Percentiles rank a stretch among this genome's conserved stretches.
phyloP scores from a whole-genome alignment of 2,888 invertebrate genomes.

The Augochlorella aurata region DNA sequence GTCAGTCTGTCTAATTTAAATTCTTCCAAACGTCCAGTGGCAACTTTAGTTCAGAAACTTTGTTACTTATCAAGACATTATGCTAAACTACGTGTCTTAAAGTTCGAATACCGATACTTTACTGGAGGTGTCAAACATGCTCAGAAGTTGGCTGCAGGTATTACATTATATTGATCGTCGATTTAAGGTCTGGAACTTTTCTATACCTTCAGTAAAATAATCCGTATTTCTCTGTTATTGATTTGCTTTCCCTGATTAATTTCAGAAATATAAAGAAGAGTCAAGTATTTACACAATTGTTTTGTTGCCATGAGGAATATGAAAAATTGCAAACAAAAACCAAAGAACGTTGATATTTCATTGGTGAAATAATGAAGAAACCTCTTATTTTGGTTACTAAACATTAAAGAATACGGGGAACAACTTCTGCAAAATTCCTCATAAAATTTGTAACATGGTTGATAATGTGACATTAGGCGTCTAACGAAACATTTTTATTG shows the following conservation, averaged over 20 bases:
- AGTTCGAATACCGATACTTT: background rate
- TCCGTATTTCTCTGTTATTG: background rate
- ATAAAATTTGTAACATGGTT: too few relatives aligned
- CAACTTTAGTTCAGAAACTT: background rate
- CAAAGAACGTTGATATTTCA: too few relatives aligned
- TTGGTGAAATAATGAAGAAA: too few relatives aligned
- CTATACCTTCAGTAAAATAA: background rate
- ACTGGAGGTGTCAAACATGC: background rate
- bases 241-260: background rate
- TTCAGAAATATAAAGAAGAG: too few relatives aligned
- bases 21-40: background rate
- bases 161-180: background rate
- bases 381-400: too few relatives aligned
- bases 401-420: too few relatives aligned
- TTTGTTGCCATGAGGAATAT: background rate
- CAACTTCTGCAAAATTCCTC: too few relatives aligned
- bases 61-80: slow-evolving; percentile 1
- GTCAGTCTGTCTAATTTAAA: background rate
- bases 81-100: background rate
- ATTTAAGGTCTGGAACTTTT: background rate
- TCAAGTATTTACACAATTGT: background rate
- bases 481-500: too few relatives aligned
- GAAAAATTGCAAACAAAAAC: too few relatives aligned
- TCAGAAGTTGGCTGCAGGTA: background rate
- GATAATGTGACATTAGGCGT: too few relatives aligned